phyloP scores from a whole-genome alignment of 2,888 invertebrate genomes.

The Xylota sylvarum region DNA sequence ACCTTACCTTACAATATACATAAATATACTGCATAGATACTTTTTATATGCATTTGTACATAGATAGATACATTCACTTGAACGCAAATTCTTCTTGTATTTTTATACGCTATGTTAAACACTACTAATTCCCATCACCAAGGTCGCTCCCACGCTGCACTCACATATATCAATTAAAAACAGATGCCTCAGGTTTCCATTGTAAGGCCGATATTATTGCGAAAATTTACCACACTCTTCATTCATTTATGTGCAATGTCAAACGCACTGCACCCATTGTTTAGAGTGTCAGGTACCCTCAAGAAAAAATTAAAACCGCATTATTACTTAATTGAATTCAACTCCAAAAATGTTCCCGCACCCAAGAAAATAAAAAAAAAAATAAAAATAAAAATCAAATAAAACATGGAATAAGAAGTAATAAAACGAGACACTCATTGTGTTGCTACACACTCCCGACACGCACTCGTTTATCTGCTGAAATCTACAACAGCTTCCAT shows the following conservation, averaged over 20 bases:
- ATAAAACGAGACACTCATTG: constrained; percentile 28
- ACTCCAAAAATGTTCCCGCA: constrained; percentile 1
- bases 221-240: constrained; percentile 14
- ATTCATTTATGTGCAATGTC: constrained; percentile 18
- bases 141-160: constrained; percentile 46
- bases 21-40: no score
- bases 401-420: constrained; percentile 17
- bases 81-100: no score
- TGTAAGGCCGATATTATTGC: constrained; percentile 17
- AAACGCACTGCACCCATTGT: constrained; percentile 29
- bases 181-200: neutral
- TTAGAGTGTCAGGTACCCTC: neutral
- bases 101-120: neutral
- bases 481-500: neutral
- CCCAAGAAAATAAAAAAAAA: neutral
- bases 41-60: no score
- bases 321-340: constrained; percentile 14
- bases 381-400: constrained; percentile 7
- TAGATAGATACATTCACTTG: no score
- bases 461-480: constrained; percentile 18
- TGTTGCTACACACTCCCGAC: constrained; percentile 1
- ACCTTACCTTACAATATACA: no score
- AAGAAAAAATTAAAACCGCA: constrained; percentile 2
- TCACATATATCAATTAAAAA: neutral
- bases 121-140: constrained; percentile 3